phyloP scores from a whole-genome alignment of 2,888 invertebrate genomes.

The Perdita meconis region DNA sequence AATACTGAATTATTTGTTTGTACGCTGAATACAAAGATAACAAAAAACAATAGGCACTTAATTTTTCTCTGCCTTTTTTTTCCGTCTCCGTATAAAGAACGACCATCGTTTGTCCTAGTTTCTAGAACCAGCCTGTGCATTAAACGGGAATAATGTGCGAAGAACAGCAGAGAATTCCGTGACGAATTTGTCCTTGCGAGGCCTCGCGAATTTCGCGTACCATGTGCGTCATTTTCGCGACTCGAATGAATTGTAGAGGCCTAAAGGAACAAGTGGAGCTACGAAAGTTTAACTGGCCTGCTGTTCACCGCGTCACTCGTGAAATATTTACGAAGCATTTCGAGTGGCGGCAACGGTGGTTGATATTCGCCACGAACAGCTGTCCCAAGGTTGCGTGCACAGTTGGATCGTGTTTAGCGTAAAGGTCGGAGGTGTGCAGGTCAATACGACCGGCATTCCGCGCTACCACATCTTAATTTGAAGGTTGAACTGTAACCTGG shows the following conservation, averaged over 20 bases:
- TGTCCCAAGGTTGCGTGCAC: conserved; percentile 40
- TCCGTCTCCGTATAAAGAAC: no score
- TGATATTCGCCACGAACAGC: conserved; percentile 2
- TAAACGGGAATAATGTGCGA: no score
- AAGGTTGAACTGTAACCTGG: background rate
- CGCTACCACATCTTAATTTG: conserved; percentile 1
- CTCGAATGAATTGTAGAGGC: conserved; percentile 12
- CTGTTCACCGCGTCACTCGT: conserved; percentile 33
- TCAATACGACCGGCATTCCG: conserved; percentile 23
- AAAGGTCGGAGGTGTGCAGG: conserved; percentile 39
- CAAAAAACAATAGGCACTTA: no score
- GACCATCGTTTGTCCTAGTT: background rate
- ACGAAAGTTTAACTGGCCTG: conserved; percentile 18
- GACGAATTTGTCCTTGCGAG: conserved; percentile 1
- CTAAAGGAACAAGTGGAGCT: conserved; percentile 11
- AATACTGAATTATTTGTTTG: no score
- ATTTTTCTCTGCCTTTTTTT: no score
- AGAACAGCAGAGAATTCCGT: conserved; percentile 3
- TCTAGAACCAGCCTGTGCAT: background rate
- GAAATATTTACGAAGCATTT: conserved; percentile 57
- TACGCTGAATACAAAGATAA: no score
- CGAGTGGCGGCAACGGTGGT: conserved; percentile 26
- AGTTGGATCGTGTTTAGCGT: conserved; percentile 1
- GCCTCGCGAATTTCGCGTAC: background rate
- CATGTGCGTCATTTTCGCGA: conserved; percentile 18